Conservation (phyloP, 2,888 invertebrate genomes). For the Temnothorax unifasciatus region DNA sequence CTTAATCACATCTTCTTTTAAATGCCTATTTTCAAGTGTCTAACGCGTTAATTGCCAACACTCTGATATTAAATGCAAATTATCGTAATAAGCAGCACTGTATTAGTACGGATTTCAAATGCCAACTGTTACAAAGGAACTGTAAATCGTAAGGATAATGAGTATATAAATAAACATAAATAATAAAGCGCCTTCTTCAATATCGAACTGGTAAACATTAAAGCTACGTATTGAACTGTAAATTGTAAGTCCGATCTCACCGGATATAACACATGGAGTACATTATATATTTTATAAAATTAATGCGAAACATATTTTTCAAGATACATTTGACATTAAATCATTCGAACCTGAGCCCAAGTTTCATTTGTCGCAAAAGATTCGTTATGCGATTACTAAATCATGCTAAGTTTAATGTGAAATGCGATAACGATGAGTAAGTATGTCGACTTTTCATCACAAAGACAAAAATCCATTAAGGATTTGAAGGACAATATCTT, state of each 20-base stretch:
- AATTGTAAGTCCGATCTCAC: conserved; percentile 65
- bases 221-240: conserved; percentile 54
- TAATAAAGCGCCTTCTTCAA: conserved; percentile 21
- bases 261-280: conserved; percentile 54
- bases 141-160: not conserved
- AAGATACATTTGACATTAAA: conserved; percentile 22
- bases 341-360: not conserved
- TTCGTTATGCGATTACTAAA: not conserved
- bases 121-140: not conserved
- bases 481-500: conserved; percentile 12
- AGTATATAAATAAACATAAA: conserved; percentile 19
- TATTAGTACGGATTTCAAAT: not conserved
- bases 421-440: not conserved
- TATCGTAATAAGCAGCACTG: not conserved
- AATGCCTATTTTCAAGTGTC: not conserved
- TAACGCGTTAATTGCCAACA: not conserved
- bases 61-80: conserved; percentile 23
- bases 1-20: too few species aligned
- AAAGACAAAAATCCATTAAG: not conserved
- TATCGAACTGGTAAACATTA: conserved; percentile 33
- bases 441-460: not conserved
- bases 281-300: conserved; percentile 58
- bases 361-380: conserved; percentile 7
- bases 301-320: conserved; percentile 2
- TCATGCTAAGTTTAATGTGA: not conserved